These are phyloP conservation scores for Hylia prasina DNA, from an alignment of 2,113 vertebrate genomes.

Conservation along the genomic window DNA sequence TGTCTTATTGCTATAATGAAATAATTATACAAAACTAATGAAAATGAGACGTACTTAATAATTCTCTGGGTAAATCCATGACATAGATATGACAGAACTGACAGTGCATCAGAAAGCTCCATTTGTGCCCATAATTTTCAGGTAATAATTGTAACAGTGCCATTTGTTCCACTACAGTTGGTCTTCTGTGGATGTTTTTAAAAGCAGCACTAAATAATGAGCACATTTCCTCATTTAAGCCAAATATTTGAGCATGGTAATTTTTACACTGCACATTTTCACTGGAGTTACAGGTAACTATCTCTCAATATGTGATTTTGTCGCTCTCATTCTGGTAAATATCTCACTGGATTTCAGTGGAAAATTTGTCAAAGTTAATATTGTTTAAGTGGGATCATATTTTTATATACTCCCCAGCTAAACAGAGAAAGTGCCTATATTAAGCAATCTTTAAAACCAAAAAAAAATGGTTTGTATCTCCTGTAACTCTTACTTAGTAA, in stretches of 20 bases:
- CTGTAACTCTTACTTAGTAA: not conserved
- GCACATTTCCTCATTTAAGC: conserved; percentile 14
- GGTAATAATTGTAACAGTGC: conserved; percentile 13
- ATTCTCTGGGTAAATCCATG: conserved; percentile 48
- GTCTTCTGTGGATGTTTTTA: conserved; percentile 3
- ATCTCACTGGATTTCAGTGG: not conserved
- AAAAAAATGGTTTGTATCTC: not conserved
- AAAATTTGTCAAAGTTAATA: not conserved
- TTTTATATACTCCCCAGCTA: not conserved
- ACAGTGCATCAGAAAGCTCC: conserved; percentile 44
- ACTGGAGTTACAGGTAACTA: not conserved
- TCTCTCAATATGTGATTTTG: not conserved
- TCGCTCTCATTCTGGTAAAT: not conserved
- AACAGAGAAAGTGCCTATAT: not conserved
- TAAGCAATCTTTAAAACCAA: not conserved
- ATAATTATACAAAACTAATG: conserved; percentile 65
- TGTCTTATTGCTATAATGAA: conserved; percentile 59
- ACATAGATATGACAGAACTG: conserved; percentile 45
- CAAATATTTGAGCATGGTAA: not conserved
- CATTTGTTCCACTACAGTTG: conserved; percentile 35
- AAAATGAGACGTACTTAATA: conserved; percentile 56
- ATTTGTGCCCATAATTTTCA: conserved; percentile 52
- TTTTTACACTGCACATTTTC: conserved; percentile 1
- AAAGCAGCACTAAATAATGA: conserved; percentile 8
- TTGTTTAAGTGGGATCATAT: not conserved